Evolutionary conservation across 2,797 vertebrate genomes (phyloP).

Genomic region (Orientallactaga sibirica): DNA sequence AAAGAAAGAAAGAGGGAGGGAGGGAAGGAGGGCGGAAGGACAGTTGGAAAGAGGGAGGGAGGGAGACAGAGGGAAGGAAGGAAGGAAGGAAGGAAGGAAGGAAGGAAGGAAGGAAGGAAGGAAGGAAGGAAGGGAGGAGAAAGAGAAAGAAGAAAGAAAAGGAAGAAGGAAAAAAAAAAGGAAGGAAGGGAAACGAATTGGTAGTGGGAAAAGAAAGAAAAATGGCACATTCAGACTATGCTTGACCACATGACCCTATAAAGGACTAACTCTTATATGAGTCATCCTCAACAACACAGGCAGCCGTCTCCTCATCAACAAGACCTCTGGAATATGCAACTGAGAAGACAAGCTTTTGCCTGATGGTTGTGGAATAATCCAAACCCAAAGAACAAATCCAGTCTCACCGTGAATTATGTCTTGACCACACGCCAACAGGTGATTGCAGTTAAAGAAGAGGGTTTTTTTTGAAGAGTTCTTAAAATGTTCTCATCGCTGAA

Average conservation of each 20-base stretch:
- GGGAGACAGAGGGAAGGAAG: too few relatives aligned
- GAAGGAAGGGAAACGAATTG: too few relatives aligned
- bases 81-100: too few relatives aligned
- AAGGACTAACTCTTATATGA: conserved; percentile 50
- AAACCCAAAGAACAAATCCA: conserved; percentile 37
- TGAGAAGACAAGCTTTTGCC: conserved; percentile 36
- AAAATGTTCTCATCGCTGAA: conserved; percentile 69
- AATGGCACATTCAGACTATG: background rate
- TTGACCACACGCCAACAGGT: conserved; percentile 67
- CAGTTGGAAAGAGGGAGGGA: too few relatives aligned
- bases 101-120: too few relatives aligned
- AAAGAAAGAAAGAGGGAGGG: too few relatives aligned
- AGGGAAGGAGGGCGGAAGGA: too few relatives aligned
- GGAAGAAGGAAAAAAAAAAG: too few relatives aligned
- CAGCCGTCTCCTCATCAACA: background rate
- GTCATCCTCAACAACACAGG: conserved; percentile 51
- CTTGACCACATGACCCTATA: background rate
- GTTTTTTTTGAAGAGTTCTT: background rate
- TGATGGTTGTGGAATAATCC: conserved; percentile 27
- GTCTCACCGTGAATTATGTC: conserved; percentile 65
- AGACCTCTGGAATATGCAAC: conserved; percentile 5
- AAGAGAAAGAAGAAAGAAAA: too few relatives aligned
- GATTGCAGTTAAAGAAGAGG: conserved; percentile 64
- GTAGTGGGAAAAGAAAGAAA: conserved; percentile 13
- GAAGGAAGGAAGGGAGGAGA: too few relatives aligned